Evolutionary conservation across 2,888 invertebrate species (phyloP), one percentile per base, ranked within the genome.

Genomic region (Sarcophaga carnaria): DNA sequence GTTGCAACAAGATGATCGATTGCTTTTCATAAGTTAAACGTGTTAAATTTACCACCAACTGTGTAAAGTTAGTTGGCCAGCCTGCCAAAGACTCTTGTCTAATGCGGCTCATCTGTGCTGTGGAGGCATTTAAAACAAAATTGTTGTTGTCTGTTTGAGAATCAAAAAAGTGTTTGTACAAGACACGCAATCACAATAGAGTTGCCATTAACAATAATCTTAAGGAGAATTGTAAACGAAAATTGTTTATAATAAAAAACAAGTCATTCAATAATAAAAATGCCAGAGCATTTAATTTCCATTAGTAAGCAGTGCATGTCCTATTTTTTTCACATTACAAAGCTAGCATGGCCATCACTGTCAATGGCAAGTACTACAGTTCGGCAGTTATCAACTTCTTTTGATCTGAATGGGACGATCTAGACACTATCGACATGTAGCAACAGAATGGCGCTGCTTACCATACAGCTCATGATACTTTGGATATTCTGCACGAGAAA

Each of bases 1-100:
- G 84, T 71, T 82, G 82, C 66, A 87, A 76, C 66, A 47, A 71
- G 37, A 87, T 87, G 87, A 87, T 87, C 87, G 87, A 87, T 87
- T 87, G 87, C 71, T 82, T 84, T 76, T 82, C 72, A 79, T 67
- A 84, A 81, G 63, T 79, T 82, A 84, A 84, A 87, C 63, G 88
- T 87, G 88, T 88, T 88, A 88, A 88, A 88, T 88, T 88, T 88
- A 88, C 88, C 88, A 88, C 87, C 87, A 88, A 86, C 88, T 88
- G 88, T 88, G 87, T 87, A 88, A 88, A 88, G 87, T 87, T 82
- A 87, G 88, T 88, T 87, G 86, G 86, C 69, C 85, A 84, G 77
- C 66, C 79, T 79, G 84, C 71, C 71, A 25, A 45, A 69, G 37
- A 64, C 71, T 49, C 25, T 66, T 71, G 22, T 80, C 62, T 71